Conservation (phyloP, 2,113 vertebrate genomes). For the Myotis lucifugus region DNA sequence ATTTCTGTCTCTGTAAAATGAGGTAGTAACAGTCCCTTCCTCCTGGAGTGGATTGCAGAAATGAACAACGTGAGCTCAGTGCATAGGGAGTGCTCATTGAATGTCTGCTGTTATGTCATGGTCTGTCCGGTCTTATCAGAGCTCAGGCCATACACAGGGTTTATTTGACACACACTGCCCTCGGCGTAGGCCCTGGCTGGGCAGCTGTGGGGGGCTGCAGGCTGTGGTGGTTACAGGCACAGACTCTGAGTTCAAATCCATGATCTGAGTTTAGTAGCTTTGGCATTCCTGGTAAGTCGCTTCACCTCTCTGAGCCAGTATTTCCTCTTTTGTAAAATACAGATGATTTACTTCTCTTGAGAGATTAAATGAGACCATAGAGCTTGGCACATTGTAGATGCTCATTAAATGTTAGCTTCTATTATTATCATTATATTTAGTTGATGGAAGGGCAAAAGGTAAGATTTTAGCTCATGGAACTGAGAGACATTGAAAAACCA, state of each 20-base stretch:
- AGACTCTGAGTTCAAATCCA: background rate
- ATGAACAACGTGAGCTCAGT: rapidly evolving
- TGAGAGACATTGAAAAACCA: background rate
- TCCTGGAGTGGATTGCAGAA: rapidly evolving
- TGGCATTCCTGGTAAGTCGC: background rate
- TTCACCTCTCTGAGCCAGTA: background rate
- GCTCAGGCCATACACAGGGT: background rate
- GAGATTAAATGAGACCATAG: background rate
- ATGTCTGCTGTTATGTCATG: rapidly evolving
- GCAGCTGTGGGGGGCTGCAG: rapidly evolving
- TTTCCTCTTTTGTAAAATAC: background rate
- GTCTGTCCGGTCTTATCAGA: background rate
- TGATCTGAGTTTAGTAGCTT: background rate
- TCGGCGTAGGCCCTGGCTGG: background rate
- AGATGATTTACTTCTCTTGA: background rate
- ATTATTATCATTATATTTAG: background rate
- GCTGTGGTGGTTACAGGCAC: rapidly evolving
- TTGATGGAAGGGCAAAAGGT: background rate
- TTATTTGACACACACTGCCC: rapidly evolving
- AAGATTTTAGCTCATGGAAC: background rate
- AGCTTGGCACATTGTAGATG: too few relatives aligned
- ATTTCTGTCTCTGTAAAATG: background rate
- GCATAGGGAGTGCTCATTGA: rapidly evolving
- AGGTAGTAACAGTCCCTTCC: background rate
- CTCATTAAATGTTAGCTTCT: background rate